Percentiles rank a stretch among this genome's conserved stretches.
Conservation (phyloP, 2,113 vertebrate species). For the Zingel zingel region DNA sequence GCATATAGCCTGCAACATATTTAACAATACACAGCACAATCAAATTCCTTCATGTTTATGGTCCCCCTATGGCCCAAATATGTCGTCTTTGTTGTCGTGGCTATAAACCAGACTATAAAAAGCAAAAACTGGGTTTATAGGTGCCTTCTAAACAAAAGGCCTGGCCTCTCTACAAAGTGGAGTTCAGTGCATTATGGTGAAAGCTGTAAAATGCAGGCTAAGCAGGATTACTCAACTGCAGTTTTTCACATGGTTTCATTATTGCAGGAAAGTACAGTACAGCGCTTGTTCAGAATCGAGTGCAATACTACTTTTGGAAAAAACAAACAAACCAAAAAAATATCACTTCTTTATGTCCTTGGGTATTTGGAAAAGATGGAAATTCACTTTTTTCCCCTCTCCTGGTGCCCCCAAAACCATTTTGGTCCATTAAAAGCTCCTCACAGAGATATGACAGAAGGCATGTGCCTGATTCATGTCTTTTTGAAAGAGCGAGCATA, state of each 20-base stretch:
- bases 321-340: conserved; percentile 9
- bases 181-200: conserved; percentile 67
- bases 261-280: conserved; percentile 70
- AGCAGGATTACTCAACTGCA: conserved; percentile 70
- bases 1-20: neutral
- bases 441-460: conserved; percentile 50
- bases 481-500: conserved; percentile 43
- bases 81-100: conserved; percentile 58
- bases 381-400: conserved; percentile 40
- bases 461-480: conserved; percentile 61
- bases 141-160: conserved; percentile 40
- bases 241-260: conserved; percentile 67
- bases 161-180: conserved; percentile 42
- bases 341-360: conserved; percentile 40
- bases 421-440: conserved; percentile 55
- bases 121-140: conserved; percentile 50
- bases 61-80: conserved; percentile 64
- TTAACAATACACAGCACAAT: conserved; percentile 32
- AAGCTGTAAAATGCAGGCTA: conserved; percentile 61
- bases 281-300: conserved; percentile 69
- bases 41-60: conserved; percentile 60
- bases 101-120: conserved; percentile 53
- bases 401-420: conserved; percentile 30
- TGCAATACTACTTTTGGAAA: conserved; percentile 62
- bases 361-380: conserved; percentile 31